A percentile compares a stretch with the other conserved stretches of the same genome.
phyloP scores from a whole-genome alignment of 1,140 invertebrate species.

The Globodera rostochiensis region DNA sequence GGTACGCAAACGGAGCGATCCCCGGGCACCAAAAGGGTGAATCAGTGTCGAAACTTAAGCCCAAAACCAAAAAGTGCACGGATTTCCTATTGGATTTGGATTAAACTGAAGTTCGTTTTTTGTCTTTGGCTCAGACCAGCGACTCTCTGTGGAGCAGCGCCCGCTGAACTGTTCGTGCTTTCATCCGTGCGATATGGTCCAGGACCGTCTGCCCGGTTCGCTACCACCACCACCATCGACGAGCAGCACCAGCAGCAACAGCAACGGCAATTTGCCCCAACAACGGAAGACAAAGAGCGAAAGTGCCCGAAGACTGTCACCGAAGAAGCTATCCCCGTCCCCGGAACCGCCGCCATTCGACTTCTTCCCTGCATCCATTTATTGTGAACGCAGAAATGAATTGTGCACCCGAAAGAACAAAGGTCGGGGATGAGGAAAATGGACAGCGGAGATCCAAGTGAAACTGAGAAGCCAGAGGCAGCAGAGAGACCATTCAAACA shows the following conservation, averaged over 20 bases:
- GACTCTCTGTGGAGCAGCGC: constrained; percentile 39
- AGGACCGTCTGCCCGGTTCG: neutral
- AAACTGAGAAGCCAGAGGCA: neutral
- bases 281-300: neutral
- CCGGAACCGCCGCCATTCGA: constrained; percentile 36
- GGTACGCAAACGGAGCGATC: constrained; percentile 32
- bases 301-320: neutral
- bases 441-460: neutral
- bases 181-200: constrained; percentile 54
- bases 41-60: no score
- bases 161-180: constrained; percentile 47
- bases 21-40: no score
- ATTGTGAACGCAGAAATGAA: constrained; percentile 40
- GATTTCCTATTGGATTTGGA: constrained; percentile 19
- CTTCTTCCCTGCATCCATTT: constrained; percentile 54
- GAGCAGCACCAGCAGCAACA: neutral
- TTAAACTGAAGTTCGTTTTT: neutral
- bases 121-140: constrained; percentile 37
- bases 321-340: neutral
- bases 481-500: no score
- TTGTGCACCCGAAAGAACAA: constrained; percentile 19
- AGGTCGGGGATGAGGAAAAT: neutral
- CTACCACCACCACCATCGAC: neutral
- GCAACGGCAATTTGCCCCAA: constrained; percentile 20
- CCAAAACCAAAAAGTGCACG: neutral